Evolutionary conservation across 2,113 vertebrate genomes (phyloP), one percentile per base, ranked within the genome.

Genomic region (Cavia aperea): DNA sequence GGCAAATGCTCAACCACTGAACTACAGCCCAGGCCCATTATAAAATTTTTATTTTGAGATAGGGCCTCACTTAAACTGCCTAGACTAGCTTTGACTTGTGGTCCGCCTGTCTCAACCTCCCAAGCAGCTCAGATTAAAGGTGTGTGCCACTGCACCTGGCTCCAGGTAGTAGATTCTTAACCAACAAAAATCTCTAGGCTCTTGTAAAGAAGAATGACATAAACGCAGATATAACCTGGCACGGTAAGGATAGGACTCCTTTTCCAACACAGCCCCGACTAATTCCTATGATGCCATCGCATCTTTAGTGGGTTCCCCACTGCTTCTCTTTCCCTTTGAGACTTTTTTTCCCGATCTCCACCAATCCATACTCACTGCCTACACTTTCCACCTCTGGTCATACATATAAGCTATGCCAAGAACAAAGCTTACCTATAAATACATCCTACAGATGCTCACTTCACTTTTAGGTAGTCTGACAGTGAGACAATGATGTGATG

Each of bases 391-490:
- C 36, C 7, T 43, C 24, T 23, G 77, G 26, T 12, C 14, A n/a
- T 31, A 79, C 31, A 84, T 8, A 78, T 2, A 12, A 29, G 75
- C 36, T 49, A 51, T 72, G 46, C 31, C 49, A 62, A 72, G 79
- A 94, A 75, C 70, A 93, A 8, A 54, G 56, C 49, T 88, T 23
- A 78, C 29, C 58, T 92, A 90, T 72, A 66, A 95, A 65, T 78
- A 23, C 31, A 78, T 87, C 85, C 92, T 56, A 90, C 31, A 93
- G 68, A 86, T 58, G 78, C 43, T 88, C n/a, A 62, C 29, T 81
- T 92, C 49, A 81, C 24, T 72, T 85, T 46, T 16, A 87, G 18
- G 12, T 18, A 51, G 24, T 66, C 72, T 66, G 63, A 86, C 78
- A 90, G 21, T 46, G 79, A 96, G 81, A 86, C 46, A 77, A 46